A percentile compares a stretch with the other conserved stretches of the same genome.
phyloP scores from a whole-genome alignment of 2,888 invertebrate genomes.

The Euplagia quadripunctaria region DNA sequence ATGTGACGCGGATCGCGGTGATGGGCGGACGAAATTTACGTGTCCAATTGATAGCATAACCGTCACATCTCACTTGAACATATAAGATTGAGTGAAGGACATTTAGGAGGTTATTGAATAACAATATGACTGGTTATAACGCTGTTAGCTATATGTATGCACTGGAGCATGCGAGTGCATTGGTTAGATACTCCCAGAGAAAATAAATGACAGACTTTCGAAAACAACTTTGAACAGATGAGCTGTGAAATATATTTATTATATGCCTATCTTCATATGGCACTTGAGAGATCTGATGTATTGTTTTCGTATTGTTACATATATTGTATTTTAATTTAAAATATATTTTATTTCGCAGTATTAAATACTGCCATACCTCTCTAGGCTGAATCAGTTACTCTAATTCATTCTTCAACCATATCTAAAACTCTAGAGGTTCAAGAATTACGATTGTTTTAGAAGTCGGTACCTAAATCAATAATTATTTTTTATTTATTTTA shows the following conservation, averaged over 20 bases:
- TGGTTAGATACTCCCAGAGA: neutral
- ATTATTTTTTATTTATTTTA: too few species aligned
- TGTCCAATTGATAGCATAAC: conserved; percentile 61
- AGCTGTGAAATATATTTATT: neutral
- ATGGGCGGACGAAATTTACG: conserved; percentile 61
- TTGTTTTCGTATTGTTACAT: too few species aligned
- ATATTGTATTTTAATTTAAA: too few species aligned
- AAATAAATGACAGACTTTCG: neutral
- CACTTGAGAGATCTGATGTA: too few species aligned
- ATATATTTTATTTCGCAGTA: too few species aligned
- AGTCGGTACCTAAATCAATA: too few species aligned
- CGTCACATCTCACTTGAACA: conserved; percentile 53
- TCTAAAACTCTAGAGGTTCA: too few species aligned
- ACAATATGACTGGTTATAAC: conserved; percentile 20
- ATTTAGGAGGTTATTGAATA: conserved; percentile 39
- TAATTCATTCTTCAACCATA: too few species aligned
- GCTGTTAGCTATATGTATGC: neutral
- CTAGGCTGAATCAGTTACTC: too few species aligned
- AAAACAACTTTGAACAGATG: neutral
- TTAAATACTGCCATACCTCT: too few species aligned
- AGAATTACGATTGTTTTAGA: too few species aligned
- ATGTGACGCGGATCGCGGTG: conserved; percentile 56
- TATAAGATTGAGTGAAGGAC: conserved; percentile 27
- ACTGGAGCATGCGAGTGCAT: neutral
- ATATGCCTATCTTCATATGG: too few species aligned